A percentile compares a stretch with the other conserved stretches of the same genome.
Evolutionary conservation across 2,888 invertebrate genomes (phyloP).

Genomic region (Dromius quadrimaculatus): DNA sequence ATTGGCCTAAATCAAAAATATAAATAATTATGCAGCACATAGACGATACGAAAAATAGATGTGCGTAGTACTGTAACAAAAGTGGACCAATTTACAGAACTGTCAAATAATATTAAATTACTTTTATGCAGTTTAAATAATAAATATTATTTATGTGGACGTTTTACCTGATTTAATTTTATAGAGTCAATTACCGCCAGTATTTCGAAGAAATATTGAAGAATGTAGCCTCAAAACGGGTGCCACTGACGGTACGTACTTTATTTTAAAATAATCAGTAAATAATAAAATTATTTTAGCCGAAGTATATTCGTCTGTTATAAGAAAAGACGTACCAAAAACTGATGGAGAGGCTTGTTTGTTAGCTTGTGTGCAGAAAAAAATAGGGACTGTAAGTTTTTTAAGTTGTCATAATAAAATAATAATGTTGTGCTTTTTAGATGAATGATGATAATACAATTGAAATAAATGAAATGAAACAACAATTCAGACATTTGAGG

Average conservation of each 20-base stretch:
- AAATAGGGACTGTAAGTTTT: slow-evolving; percentile 18
- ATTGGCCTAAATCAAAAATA: no score
- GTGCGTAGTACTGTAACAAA: no score
- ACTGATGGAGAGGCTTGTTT: slow-evolving; percentile 19
- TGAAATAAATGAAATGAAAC: slow-evolving; percentile 3
- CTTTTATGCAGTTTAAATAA: neutral
- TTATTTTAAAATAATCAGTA: neutral
- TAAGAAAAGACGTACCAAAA: slow-evolving; percentile 5
- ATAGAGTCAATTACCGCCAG: slow-evolving; percentile 3
- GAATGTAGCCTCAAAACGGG: slow-evolving; percentile 12
- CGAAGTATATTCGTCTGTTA: slow-evolving; percentile 2
- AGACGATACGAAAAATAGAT: no score
- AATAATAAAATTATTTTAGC: neutral
- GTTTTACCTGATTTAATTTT: neutral
- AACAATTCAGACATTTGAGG: neutral
- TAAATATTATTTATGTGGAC: neutral
- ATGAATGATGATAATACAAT: slow-evolving; percentile 32
- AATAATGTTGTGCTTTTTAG: slow-evolving; percentile 8
- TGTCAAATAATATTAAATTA: no score
- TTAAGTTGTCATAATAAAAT: neutral
- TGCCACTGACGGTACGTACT: slow-evolving; percentile 17
- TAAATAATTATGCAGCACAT: no score
- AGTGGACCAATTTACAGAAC: no score
- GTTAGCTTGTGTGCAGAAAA: slow-evolving; percentile 34
- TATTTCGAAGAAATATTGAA: slow-evolving; percentile 2